phyloP scores from a whole-genome alignment of 2,888 invertebrate species.

The Mesochorus sp. region DNA sequence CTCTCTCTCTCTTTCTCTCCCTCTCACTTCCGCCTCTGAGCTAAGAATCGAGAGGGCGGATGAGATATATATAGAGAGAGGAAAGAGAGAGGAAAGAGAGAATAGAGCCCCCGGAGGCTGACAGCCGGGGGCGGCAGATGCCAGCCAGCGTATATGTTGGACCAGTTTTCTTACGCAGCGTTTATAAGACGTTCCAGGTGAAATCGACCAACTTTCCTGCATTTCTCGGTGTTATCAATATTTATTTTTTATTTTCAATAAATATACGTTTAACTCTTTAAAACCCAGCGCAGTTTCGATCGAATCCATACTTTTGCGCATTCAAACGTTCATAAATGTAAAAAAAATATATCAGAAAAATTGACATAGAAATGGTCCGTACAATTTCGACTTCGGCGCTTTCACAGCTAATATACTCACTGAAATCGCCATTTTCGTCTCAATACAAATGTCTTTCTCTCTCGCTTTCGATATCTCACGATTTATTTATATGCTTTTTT shows the following conservation, averaged over 20 bases:
- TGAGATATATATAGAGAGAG: not conserved
- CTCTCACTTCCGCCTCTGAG: conserved; percentile 29
- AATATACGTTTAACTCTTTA: too few relatives aligned
- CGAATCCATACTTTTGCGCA: too few relatives aligned
- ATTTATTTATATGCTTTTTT: conserved; percentile 2
- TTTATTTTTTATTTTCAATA: not conserved
- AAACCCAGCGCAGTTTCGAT: too few relatives aligned
- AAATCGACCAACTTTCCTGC: not conserved
- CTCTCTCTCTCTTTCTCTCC: conserved; percentile 41
- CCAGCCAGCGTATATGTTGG: conserved; percentile 70
- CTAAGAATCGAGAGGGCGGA: conserved; percentile 29
- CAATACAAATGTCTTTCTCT: conserved; percentile 10
- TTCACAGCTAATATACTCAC: too few relatives aligned
- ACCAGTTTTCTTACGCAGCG: conserved; percentile 73
- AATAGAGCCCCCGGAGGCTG: conserved; percentile 68
- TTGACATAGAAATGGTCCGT: too few relatives aligned
- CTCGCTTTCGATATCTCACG: not conserved
- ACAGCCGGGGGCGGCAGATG: conserved; percentile 77
- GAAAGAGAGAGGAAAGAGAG: conserved; percentile 21
- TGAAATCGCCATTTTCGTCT: not conserved
- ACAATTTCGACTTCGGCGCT: too few relatives aligned
- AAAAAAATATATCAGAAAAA: too few relatives aligned
- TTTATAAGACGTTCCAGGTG: not conserved
- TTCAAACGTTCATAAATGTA: too few relatives aligned
- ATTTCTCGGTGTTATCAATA: conserved; percentile 34